These are phyloP conservation scores for Ailurus styani DNA, from an alignment of 2,113 vertebrate genomes.

Conservation along the genomic window DNA sequence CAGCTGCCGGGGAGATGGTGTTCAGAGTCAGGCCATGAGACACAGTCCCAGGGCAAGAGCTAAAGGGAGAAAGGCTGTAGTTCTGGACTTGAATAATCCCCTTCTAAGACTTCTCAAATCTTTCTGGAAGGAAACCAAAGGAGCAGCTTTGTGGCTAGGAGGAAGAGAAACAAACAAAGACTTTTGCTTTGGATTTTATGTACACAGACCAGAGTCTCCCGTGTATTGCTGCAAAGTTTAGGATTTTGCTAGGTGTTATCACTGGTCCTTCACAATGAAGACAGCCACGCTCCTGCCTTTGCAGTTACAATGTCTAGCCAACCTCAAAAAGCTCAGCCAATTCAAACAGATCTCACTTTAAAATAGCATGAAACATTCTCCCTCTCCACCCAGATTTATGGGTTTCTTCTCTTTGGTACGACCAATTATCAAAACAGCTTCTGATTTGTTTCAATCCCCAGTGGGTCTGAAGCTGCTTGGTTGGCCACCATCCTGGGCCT, in stretches of 20 bases:
- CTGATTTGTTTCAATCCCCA: neutral
- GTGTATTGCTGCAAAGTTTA: rapidly evolving
- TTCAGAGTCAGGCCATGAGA: neutral
- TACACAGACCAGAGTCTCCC: rapidly evolving
- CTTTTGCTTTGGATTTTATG: no score
- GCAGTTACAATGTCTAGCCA: neutral
- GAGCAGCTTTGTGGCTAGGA: neutral
- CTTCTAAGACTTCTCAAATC: neutral
- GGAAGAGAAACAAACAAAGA: neutral
- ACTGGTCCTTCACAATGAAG: neutral
- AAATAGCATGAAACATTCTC: neutral
- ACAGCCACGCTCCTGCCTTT: neutral
- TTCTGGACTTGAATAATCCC: neutral
- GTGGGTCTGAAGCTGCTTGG: neutral
- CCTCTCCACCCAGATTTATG: neutral
- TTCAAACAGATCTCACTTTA: neutral
- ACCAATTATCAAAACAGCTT: neutral
- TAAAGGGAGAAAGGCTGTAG: neutral
- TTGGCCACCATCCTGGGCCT: neutral
- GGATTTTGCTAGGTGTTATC: neutral
- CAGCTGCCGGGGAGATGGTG: no score
- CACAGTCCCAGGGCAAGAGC: rapidly evolving
- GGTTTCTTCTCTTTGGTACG: neutral
- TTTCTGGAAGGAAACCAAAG: neutral
- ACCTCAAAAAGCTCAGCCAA: neutral